phyloP scores from a whole-genome alignment of 1,140 invertebrate genomes.

The Campoletis sonorensis region DNA sequence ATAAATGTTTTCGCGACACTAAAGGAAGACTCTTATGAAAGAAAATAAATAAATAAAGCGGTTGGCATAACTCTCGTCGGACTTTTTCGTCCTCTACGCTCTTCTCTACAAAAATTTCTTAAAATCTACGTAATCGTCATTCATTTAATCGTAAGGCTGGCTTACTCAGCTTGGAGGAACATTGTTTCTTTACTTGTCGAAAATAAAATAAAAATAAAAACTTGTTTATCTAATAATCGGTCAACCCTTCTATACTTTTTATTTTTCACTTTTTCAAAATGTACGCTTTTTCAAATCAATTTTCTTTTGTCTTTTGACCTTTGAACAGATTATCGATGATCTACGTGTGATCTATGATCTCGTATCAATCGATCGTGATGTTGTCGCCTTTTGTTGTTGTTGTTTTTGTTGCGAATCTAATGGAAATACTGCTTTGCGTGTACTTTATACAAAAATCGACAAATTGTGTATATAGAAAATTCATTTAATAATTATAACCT shows the following conservation, averaged over 20 bases:
- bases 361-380: slow-evolving; percentile 5
- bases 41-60: slow-evolving; percentile 30
- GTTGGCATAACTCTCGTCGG: slow-evolving; percentile 33
- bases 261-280: neutral
- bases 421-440: slow-evolving; percentile 49
- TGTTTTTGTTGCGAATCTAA: slow-evolving; percentile 17
- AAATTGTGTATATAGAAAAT: slow-evolving; percentile 25
- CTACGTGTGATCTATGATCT: slow-evolving; percentile 21
- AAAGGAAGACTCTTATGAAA: neutral
- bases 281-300: neutral
- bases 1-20: too few relatives aligned
- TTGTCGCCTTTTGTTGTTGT: neutral
- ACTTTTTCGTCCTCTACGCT: neutral
- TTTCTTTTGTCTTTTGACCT: slow-evolving; percentile 35
- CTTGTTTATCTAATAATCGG: neutral
- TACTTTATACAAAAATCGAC: slow-evolving; percentile 58
- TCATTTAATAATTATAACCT: slow-evolving; percentile 22
- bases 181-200: slow-evolving; percentile 65
- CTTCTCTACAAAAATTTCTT: slow-evolving; percentile 46
- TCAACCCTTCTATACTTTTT: neutral
- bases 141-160: slow-evolving; percentile 72
- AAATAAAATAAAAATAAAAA: slow-evolving; percentile 15
- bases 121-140: slow-evolving; percentile 54
- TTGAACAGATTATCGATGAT: slow-evolving; percentile 36
- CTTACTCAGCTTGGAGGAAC: slow-evolving; percentile 76